Evolutionary conservation across 1,140 invertebrate species (phyloP), one percentile per base, ranked within the genome.

Genomic region (Ceratina calcarata): DNA sequence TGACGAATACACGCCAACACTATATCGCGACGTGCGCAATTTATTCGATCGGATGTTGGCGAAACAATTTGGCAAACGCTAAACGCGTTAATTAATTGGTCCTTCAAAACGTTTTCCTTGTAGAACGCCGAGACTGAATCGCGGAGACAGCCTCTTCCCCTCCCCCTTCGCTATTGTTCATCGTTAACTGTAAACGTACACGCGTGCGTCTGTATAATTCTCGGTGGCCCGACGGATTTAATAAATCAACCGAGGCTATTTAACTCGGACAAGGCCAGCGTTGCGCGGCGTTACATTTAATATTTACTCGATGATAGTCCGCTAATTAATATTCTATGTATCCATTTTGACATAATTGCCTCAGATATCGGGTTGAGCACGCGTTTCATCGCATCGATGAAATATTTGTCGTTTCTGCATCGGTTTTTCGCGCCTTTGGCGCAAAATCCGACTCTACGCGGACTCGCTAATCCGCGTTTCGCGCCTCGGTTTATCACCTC

Each of bases 261-360:
- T 51, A 85, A 76, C 71, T 84, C 84, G 27, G 16, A 3, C 13
- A n/a, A 37, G 32, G 32, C 32, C 32, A 37, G 32, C 32, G 32
- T 6, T 2, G 32, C 32, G 2, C 32, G 49, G 10, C 16, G 60
- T 72, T 75, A 32, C 73, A 68, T 86, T 85, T 75, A 85, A 85
- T 85, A 79, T 82, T 79, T 85, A 85, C 65, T 82, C 80, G 73
- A 86, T 82, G 78, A 85, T 82, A 86, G 71, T 85, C 84, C 45
- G 75, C 71, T 82, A 86, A 86, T 86, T 86, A 86, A 85, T 86
- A 85, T 82, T 85, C 83, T 85, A 86, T 86, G 81, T 82, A 82
- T 86, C 74, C 79, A 85, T 81, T 84, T 84, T 76, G 73, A 66
- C 58, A 80, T 84, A 85, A 85, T 85, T 84, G 82, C 68, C 75